Evolutionary conservation across 2,113 vertebrate species (phyloP), one percentile per base, ranked within the genome.

Genomic region (Zosterops borbonicus): DNA sequence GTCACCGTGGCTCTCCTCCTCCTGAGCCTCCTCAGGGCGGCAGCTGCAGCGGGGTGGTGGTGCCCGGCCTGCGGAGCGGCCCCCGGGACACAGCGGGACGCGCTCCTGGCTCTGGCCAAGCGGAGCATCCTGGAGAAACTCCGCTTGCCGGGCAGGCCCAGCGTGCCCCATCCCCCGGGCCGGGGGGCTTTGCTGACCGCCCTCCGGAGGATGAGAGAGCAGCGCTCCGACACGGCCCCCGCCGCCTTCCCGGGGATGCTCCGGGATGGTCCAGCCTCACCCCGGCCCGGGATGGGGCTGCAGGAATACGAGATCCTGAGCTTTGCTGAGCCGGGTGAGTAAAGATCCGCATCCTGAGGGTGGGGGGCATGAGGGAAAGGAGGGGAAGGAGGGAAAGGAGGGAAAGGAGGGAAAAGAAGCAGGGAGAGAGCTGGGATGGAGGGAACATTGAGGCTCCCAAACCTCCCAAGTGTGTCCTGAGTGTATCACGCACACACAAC

Each of bases 291-390:
- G 19, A 29, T 20, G 35, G 97, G 94, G 60, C 98, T 97, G 69
- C 98, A 98, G 94, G 98, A 98, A 6, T 99, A 99, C 92, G 98
- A 99, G 96, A 98, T 99, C 79, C 97, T 99, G 96, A 99, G 98
- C 97, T 99, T 99, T 95, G 99, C 99, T 2, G 97, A 99, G 92
- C 83, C 97, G 96, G 98, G 99, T 99, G 97, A 93, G 99, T 97
- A 20, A 5, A 24, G 77, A 25, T 19, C 78, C 19, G 29, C 19
- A 1, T 2, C 16, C 58, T 3, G 31, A 0, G 59, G 33, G 8
- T 1, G 24, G 11, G 31, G 31, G 52, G 62, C 8, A 1, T 0
- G 47, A 33, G 58, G 52, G 52, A 7, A n/a, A 15, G 31, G 16
- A n/a, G 27, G 28, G 49, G 9, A 28, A 24, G 39, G 25, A 19